Percentiles rank a stretch among this genome's conserved stretches.
phyloP scores from a whole-genome alignment of 1,140 invertebrate species.

The Eciton burchellii region DNA sequence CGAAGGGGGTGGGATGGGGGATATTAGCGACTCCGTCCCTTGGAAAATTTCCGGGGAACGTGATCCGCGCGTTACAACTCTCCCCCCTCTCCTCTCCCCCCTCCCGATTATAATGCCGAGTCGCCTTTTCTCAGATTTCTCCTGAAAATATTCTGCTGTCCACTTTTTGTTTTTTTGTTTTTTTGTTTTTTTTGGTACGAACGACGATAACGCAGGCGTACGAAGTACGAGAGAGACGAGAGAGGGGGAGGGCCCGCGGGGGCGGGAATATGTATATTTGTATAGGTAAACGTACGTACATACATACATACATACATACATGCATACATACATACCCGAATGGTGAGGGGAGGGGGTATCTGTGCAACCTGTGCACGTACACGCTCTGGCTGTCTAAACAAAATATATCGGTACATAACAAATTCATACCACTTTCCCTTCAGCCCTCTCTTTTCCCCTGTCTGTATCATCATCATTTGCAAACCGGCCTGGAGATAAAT shows the following conservation, averaged over 20 bases:
- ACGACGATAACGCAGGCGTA: too few relatives aligned
- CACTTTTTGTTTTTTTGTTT: too few relatives aligned
- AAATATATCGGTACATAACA: constrained; percentile 79
- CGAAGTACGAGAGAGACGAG: constrained; percentile 25
- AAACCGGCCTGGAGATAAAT: constrained; percentile 79
- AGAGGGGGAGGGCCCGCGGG: not conserved
- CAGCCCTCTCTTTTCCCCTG: constrained; percentile 38
- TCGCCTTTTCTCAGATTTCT: constrained; percentile 37
- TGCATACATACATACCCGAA: constrained; percentile 51
- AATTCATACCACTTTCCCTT: constrained; percentile 71
- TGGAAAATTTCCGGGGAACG: constrained; percentile 31
- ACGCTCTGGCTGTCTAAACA: constrained; percentile 79
- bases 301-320: constrained; percentile 66
- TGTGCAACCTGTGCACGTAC: constrained; percentile 75
- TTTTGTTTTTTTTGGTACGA: too few relatives aligned
- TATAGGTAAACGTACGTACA: constrained; percentile 72
- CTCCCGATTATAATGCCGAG: not conserved
- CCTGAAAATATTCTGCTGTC: constrained; percentile 69
- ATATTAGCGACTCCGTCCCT: not conserved
- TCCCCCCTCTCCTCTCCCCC: constrained; percentile 1
- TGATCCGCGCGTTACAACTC: constrained; percentile 20
- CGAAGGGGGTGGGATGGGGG: too few relatives aligned
- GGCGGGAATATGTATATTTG: constrained; percentile 67
- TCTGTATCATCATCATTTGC: constrained; percentile 73
- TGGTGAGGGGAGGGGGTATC: constrained; percentile 25